phyloP scores from a whole-genome alignment of 2,888 invertebrate genomes.

The Melieria omissa region DNA sequence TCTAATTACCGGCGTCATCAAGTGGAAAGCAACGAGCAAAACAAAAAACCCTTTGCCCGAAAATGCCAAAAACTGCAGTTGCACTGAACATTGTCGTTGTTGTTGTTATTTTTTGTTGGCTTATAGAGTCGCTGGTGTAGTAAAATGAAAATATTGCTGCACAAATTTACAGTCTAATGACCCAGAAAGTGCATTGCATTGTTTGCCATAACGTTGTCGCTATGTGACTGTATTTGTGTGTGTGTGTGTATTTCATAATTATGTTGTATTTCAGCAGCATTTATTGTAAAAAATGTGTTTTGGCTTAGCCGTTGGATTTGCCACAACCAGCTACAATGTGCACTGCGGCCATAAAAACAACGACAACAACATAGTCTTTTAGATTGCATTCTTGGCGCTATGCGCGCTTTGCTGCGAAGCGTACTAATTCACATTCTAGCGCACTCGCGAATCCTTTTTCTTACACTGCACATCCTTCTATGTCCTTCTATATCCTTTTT shows the following conservation, averaged over 20 bases:
- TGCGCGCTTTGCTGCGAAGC: background rate
- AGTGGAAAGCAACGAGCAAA: background rate
- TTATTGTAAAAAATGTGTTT: background rate
- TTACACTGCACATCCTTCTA: no score
- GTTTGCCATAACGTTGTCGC: background rate
- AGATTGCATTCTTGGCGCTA: background rate
- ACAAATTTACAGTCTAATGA: slow-evolving; percentile 1
- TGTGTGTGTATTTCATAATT: no score
- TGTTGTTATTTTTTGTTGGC: background rate
- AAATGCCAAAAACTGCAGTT: background rate
- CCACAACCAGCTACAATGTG: no score
- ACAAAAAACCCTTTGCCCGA: background rate
- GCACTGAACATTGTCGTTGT: background rate
- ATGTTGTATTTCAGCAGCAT: background rate
- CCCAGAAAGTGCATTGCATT: background rate
- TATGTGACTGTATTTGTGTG: background rate
- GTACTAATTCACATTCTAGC: slow-evolving; percentile 7
- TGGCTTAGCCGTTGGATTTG: background rate
- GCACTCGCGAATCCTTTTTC: no score
- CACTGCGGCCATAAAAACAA: no score
- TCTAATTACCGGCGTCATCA: slow-evolving; percentile 16
- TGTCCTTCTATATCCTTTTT: no score
- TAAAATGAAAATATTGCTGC: no score
- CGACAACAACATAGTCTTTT: background rate
- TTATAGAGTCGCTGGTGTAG: no score